A percentile compares a stretch with the other conserved stretches of the same genome.
phyloP scores from a whole-genome alignment of 2,888 invertebrate genomes.

The Macrosiphum euphorbiae region DNA sequence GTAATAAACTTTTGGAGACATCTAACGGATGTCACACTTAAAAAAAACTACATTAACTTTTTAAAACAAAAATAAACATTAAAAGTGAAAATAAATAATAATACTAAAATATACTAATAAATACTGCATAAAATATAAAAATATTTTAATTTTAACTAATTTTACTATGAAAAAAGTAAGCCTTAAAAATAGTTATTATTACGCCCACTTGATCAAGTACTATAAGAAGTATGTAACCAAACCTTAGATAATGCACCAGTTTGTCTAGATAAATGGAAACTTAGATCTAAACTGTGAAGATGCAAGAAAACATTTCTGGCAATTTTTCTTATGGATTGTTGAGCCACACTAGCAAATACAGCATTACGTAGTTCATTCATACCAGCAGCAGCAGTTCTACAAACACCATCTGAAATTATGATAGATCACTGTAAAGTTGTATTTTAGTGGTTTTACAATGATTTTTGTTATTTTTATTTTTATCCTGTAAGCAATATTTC shows the following conservation, averaged over 20 bases:
- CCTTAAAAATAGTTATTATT: background rate
- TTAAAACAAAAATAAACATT: background rate
- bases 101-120: background rate
- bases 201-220: background rate
- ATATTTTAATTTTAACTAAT: background rate
- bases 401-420: constrained; percentile 85
- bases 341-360: constrained; percentile 97
- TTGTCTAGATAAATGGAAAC: constrained; percentile 93
- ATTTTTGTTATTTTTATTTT: too few relatives aligned
- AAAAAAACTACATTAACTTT: background rate
- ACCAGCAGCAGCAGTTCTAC: constrained; percentile 88
- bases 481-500: too few relatives aligned
- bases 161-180: background rate
- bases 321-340: constrained; percentile 94
- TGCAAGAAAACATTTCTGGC: constrained; percentile 96
- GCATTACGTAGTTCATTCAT: constrained; percentile 98
- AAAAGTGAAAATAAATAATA: background rate
- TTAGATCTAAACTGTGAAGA: constrained; percentile 92
- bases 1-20: background rate
- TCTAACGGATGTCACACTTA: background rate
- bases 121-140: background rate
- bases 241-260: constrained; percentile 96
- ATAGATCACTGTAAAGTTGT: background rate
- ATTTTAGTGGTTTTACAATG: too few relatives aligned
- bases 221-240: constrained; percentile 62